A percentile compares a stretch with the other conserved stretches of the same genome.
Conservation (phyloP, 2,113 vertebrate genomes). For the Nycticorax nycticorax region DNA sequence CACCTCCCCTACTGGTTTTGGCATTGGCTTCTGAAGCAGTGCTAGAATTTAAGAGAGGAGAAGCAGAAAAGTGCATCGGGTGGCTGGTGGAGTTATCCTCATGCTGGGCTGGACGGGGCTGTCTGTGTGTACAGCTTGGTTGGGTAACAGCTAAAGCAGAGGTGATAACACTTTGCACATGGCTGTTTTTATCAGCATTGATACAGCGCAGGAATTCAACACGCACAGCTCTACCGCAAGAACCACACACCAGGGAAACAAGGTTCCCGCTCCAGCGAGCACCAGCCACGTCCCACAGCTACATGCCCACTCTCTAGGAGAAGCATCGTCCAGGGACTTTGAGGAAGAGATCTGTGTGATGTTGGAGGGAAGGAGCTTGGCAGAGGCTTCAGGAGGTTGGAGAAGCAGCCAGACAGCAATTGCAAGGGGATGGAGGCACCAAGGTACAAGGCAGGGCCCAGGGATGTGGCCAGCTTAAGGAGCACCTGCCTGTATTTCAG, state of each 20-base stretch:
- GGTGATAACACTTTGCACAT: conserved; percentile 28
- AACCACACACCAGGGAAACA: background rate
- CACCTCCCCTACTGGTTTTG: background rate
- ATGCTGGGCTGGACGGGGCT: background rate
- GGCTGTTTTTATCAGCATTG: conserved; percentile 40
- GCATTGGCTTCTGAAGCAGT: background rate
- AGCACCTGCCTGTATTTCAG: background rate
- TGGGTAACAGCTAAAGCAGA: conserved; percentile 24
- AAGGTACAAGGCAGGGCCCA: background rate
- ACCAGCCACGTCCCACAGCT: background rate
- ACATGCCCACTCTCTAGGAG: background rate
- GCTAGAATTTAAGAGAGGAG: background rate
- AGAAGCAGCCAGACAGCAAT: background rate
- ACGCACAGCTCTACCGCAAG: background rate
- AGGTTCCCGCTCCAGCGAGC: background rate
- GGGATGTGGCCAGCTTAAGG: background rate
- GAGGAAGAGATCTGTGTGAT: background rate
- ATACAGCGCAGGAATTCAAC: background rate
- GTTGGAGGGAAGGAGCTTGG: background rate
- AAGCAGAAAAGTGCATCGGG: background rate
- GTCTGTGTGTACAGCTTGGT: background rate
- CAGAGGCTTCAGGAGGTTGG: background rate
- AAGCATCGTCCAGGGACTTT: background rate
- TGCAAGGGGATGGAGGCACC: background rate
- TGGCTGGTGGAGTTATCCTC: background rate